Percentiles rank a stretch among this genome's conserved stretches.
Evolutionary conservation across 1,140 invertebrate genomes (phyloP).

Genomic region (Anastrepha ludens): DNA sequence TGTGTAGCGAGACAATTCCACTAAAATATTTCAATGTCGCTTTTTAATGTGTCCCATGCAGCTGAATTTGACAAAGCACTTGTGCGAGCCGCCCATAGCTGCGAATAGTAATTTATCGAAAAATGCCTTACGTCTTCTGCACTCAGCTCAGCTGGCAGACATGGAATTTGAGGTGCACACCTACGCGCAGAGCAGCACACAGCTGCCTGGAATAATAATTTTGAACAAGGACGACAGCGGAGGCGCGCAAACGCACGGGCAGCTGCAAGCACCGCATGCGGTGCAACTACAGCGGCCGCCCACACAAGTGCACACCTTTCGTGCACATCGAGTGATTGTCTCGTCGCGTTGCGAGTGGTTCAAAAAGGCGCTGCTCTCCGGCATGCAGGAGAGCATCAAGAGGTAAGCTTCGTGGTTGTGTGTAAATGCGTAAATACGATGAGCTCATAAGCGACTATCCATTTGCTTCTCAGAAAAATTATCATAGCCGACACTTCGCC

Average conservation of each 20-base stretch:
- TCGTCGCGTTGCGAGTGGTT: conserved; percentile 83
- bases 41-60: conserved; percentile 62
- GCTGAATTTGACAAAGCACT: conserved; percentile 79
- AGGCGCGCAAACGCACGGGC: background rate
- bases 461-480: conserved; percentile 77
- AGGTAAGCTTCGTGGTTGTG: conserved; percentile 73
- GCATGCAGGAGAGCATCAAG: conserved; percentile 83
- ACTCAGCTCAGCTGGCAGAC: conserved; percentile 76
- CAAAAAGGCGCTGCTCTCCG: conserved; percentile 80
- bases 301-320: conserved; percentile 70
- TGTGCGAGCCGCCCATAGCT: conserved; percentile 79
- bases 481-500: conserved; percentile 80
- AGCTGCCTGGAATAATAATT: background rate
- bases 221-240: conserved; percentile 43
- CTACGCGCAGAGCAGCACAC: conserved; percentile 54
- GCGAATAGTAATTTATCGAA: conserved; percentile 78
- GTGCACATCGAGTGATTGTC: conserved; percentile 81
- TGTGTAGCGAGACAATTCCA: too few species aligned
- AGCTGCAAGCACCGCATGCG: background rate
- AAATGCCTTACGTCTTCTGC: conserved; percentile 76
- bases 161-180: conserved; percentile 81
- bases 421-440: conserved; percentile 18
- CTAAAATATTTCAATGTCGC: background rate
- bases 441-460: too few species aligned
- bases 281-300: conserved; percentile 47